Evolutionary conservation across 2,888 invertebrate genomes (phyloP).

Genomic region (Conchocele bisecta): DNA sequence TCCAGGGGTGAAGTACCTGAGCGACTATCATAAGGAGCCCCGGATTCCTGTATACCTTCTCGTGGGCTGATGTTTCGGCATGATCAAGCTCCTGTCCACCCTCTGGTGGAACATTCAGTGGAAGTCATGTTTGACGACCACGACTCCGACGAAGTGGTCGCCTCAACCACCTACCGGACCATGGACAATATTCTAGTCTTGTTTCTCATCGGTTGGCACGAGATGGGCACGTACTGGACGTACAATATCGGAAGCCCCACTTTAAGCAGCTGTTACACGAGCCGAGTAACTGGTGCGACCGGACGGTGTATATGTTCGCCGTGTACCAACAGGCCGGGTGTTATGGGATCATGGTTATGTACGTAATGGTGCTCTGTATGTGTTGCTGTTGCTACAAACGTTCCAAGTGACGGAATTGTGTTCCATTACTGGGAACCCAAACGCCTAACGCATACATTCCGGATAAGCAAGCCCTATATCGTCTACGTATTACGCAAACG

Average conservation of each 20-base stretch:
- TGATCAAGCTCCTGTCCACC: conserved; percentile 86
- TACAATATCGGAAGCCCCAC: conserved; percentile 90
- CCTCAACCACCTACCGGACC: conserved; percentile 85
- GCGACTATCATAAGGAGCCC: conserved; percentile 90
- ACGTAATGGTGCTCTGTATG: background rate
- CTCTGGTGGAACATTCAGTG: conserved; percentile 87
- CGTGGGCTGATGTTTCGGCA: conserved; percentile 90
- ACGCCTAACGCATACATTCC: too few species aligned
- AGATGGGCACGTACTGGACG: conserved; percentile 91
- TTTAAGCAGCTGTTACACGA: conserved; percentile 88
- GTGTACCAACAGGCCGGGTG: conserved; percentile 89
- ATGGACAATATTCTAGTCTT: conserved; percentile 87
- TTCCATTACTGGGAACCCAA: too few species aligned
- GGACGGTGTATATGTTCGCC: conserved; percentile 90
- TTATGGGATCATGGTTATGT: conserved; percentile 85
- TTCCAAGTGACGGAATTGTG: too few species aligned
- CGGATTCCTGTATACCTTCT: conserved; percentile 92
- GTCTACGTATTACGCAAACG: too few species aligned
- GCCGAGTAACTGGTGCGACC: conserved; percentile 91
- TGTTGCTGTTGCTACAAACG: background rate
- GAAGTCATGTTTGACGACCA: conserved; percentile 70
- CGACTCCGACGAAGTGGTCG: conserved; percentile 68
- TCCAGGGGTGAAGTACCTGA: conserved; percentile 90
- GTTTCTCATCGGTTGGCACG: conserved; percentile 90
- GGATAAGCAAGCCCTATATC: too few species aligned